Evolutionary conservation across 2,888 invertebrate genomes (phyloP), one percentile per base, ranked within the genome.

Genomic region (Polydrusus pterygomalis): DNA sequence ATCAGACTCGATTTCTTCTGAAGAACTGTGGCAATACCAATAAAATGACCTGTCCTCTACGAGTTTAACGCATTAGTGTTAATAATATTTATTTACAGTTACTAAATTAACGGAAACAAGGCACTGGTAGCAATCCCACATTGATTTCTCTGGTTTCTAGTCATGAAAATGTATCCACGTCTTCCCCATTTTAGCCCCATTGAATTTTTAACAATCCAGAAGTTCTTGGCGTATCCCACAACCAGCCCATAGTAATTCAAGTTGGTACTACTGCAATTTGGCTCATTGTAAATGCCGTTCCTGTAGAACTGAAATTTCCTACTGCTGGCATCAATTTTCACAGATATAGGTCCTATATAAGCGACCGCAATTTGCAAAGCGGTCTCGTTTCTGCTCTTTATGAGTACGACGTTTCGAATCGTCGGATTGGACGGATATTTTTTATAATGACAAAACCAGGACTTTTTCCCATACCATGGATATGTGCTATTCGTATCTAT

Each of bases 241-340:
- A 91, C 91, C 81, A 95, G 86, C 45, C 92, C 94, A 79, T 94
- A 96, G 83, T 96, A 96, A 88, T 96, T 95, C 47, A 96, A 88
- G 76, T 89, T 87, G 38, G 88, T 83, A 2, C 1, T 60, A 0
- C 89, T 82, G 79, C 92, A 91, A 88, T 96, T 96, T 51, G 90
- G 86, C 58, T 91, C 90, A 80, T 96, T 95, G 88, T 96, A 97
- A 70, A 97, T 91, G 58, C 94, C 94, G 80, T 89, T 88, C 11
- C 90, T 90, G 88, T 96, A 96, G 85, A 94, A 92, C 18, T 17
- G 38, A 13, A 60, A 60, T 88, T 96, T 95, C 92, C 96, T 95
- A 79, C 87, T 87, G 13, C 58, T 78, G 75, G 96, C 96, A 89
- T 97, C 96, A 84, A 97, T 95, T 82, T 95, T 96, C 65, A 96